Base-by-base conservation (phyloP, 2,888 invertebrate species). In the Euspilapteryx auroguttella region DNA sequence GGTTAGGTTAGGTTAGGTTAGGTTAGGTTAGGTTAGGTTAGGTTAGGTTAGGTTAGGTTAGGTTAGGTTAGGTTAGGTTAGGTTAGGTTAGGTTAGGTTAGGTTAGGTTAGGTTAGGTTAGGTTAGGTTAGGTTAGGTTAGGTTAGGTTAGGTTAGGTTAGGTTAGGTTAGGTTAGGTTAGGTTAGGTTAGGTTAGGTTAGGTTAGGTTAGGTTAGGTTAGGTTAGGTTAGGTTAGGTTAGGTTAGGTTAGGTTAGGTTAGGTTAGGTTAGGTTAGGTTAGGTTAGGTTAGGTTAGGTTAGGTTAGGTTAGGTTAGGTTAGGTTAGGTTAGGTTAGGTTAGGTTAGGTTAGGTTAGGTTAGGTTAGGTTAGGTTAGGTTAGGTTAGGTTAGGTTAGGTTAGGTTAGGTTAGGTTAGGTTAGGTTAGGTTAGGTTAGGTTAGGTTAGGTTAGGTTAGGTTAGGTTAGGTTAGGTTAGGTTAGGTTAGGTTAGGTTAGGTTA, bases 11-110 rank as follows among this genome's bases (percentile, higher is more conserved):
- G 27, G 27, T 27, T 27, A n/a, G 27, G 27, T 27, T 27, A 27
- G 27, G 27, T 27, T 27, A 27, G 27, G n/a, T n/a, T n/a, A n/a
- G n/a, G n/a, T n/a, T n/a, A 12, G 28, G 28, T 28, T 30, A 25
- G 30, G 30, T 30, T 30, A 29, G 29, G 29, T 29, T 29, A 29
- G 29, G 24, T 29, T 29, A 29, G 29, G 29, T 29, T 29, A 29
- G 29, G 29, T 29, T 29, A 29, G 29, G 29, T 29, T 29, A 29
- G 29, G 29, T 29, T 29, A 29, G 29, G 26, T 30, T 25, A 29
- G 29, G 24, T 24, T 24, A 20, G 29, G 17, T 29, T 14, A 17
- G 24, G 12, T 29, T 14, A 14, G 30, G 15, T 30, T 15, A 12
- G 10, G 29, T 14, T 26, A n/a, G 12, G 26, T 9, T 26, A 11